A percentile compares a stretch with the other conserved stretches of the same genome.
phyloP scores from a whole-genome alignment of 2,797 vertebrate genomes.

The Perodicticus potto region DNA sequence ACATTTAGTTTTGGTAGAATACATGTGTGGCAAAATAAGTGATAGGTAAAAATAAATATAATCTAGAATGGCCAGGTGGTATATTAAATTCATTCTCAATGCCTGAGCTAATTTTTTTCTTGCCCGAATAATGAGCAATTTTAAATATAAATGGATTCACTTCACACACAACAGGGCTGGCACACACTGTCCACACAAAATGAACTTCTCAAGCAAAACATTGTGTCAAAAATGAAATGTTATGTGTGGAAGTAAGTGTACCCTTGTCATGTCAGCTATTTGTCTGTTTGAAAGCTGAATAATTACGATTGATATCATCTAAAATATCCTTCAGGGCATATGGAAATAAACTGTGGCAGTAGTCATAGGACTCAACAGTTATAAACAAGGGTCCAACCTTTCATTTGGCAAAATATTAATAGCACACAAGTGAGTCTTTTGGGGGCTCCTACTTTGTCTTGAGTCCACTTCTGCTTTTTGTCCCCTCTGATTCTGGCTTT shows the following conservation, averaged over 20 bases:
- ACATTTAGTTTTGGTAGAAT: neutral
- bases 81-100: neutral
- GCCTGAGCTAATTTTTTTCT: neutral
- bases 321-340: neutral
- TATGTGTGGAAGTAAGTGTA: neutral
- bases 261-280: neutral
- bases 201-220: neutral
- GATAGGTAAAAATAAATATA: neutral
- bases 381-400: neutral
- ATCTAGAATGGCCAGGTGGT: neutral
- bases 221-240: slow-evolving; percentile 42
- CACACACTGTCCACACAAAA: neutral
- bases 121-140: neutral
- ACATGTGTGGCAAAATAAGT: neutral
- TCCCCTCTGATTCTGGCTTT: neutral
- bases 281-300: neutral
- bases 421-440: neutral
- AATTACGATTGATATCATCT: neutral
- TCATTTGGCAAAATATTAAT: neutral
- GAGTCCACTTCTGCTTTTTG: neutral
- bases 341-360: neutral
- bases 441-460: neutral
- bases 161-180: neutral
- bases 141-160: slow-evolving; percentile 12
- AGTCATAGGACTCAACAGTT: neutral